Base-by-base conservation (phyloP, 2,113 vertebrate species). In the Climacteris rufus region DNA sequence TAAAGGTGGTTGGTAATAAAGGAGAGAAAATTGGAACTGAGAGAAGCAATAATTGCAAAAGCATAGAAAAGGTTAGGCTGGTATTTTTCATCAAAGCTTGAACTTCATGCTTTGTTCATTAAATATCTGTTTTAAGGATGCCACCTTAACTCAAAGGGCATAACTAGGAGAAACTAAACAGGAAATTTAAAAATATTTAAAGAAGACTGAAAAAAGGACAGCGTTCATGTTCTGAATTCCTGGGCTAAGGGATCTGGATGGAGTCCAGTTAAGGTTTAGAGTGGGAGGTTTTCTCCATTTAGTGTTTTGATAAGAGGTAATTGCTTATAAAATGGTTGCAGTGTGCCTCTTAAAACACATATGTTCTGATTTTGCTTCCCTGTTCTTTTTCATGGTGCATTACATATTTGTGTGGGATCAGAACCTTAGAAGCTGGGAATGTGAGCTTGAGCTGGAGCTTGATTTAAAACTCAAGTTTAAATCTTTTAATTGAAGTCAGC, bases 1-100 rank as follows among this genome's bases (percentile, higher is more conserved):
- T 96, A 96, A 93, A 97, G 93, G 87, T 5, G 23, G 69, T 87
- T 83, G 50, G 84, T 97, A 92, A 88, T 95, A 90, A 95, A 91
- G 78, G 74, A 89, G 57, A 87, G 83, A 92, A 86, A 93, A 97
- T 52, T 90, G 93, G 66, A 93, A 83, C 54, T 66, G 89, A 88
- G 90, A 28, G 84, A 95, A 88, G 71, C 68, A 72, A 88, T 93
- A 95, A 97, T 93, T 97, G 93, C 56, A 71, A 66, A 97, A 91
- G 82, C 83, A 45, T 7, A 60, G 68, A 44, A 96, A 96, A 98
- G 87, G 83, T 96, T 95, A 94, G 57, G 31, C 42, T 31, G 15
- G 42, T 71, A 21, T 93, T 96, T 96, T 95, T 95, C 89, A 95
- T 97, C 53, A 94, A 77, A 96, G 87, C 65, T 75, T 70, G 54